phyloP scores from a whole-genome alignment of 2,797 vertebrate genomes.

The Cossypha heuglini region DNA sequence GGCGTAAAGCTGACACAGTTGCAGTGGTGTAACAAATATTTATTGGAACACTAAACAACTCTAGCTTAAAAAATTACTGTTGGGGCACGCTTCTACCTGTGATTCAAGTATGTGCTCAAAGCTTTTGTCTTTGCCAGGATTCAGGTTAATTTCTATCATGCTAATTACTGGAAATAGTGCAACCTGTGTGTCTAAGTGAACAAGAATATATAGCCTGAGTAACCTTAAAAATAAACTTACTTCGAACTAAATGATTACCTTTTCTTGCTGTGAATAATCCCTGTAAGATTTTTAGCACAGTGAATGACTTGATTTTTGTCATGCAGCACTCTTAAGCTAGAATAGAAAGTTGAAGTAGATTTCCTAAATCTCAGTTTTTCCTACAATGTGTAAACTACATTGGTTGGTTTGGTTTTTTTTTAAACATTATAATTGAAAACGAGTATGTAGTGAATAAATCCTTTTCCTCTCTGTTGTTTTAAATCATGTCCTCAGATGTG shows the following conservation, averaged over 20 bases:
- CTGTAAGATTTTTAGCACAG: background rate
- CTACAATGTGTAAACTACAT: background rate
- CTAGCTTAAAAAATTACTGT: background rate
- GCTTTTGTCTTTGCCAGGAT: background rate
- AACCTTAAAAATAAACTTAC: background rate
- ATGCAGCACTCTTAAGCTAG: background rate
- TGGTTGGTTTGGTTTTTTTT: background rate
- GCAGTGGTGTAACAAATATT: background rate
- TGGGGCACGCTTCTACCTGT: background rate
- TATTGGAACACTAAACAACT: background rate
- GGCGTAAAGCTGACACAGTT: background rate
- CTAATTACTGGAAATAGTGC: background rate
- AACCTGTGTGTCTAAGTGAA: background rate
- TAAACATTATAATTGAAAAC: background rate
- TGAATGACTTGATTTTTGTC: background rate
- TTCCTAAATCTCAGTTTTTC: background rate
- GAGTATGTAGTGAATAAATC: background rate
- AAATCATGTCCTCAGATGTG: background rate
- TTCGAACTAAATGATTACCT: background rate
- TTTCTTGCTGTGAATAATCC: background rate
- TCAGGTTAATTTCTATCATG: background rate
- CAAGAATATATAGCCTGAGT: background rate
- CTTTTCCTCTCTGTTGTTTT: background rate
- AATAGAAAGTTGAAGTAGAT: background rate
- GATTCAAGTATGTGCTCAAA: background rate